phyloP scores from a whole-genome alignment of 2,797 vertebrate genomes.

The Pteronotus mesoamericanus region DNA sequence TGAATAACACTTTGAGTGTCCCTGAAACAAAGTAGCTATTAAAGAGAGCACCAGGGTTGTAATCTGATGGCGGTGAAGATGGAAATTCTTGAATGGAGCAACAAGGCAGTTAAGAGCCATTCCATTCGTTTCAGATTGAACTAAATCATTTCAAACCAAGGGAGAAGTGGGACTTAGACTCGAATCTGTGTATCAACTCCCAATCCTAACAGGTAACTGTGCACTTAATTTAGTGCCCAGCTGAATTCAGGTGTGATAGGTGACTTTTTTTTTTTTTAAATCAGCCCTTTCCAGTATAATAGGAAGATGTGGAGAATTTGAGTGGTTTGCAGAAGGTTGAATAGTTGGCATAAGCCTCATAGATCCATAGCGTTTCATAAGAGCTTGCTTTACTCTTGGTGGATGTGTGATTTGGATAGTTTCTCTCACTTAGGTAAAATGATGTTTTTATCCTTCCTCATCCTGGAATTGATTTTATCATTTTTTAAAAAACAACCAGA shows the following conservation, averaged over 20 bases:
- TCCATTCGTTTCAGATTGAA: not conserved
- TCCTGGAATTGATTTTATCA: not conserved
- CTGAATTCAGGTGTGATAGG: constrained; percentile 9
- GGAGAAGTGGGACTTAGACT: not conserved
- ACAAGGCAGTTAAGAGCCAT: not conserved
- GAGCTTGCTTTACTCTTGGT: not conserved
- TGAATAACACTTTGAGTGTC: not conserved
- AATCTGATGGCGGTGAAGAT: not conserved
- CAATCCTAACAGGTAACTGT: not conserved
- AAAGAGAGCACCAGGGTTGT: not conserved
- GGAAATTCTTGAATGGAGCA: not conserved
- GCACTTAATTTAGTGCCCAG: constrained; percentile 12
- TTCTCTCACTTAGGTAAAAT: not conserved
- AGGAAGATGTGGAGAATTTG: not conserved
- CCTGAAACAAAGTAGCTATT: not conserved
- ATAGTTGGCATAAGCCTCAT: not conserved
- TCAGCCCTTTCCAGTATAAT: not conserved
- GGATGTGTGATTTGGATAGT: not conserved
- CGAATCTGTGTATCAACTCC: not conserved
- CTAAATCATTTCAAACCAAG: not conserved
- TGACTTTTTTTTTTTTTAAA: constrained; percentile 8
- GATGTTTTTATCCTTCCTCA: not conserved
- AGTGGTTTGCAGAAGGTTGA: not conserved
- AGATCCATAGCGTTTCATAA: not conserved
- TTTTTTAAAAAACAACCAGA: not conserved